These are phyloP conservation scores for Xanthostigma xanthostigma DNA, from an alignment of 2,888 invertebrate genomes.

Conservation along the genomic window DNA sequence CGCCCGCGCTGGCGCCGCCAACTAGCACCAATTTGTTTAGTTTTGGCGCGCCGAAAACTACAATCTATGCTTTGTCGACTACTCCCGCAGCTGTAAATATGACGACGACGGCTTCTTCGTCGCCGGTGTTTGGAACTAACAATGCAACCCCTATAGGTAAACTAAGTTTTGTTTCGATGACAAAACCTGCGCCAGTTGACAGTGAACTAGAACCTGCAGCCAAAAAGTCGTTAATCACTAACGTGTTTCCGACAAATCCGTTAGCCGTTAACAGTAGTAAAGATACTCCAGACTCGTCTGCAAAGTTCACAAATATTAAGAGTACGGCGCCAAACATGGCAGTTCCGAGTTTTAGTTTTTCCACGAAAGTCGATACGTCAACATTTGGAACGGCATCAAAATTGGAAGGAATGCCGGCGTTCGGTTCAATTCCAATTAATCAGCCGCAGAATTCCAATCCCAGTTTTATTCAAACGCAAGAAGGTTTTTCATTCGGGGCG, in stretches of 20 bases:
- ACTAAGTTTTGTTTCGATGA: not conserved
- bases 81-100: constrained; percentile 1
- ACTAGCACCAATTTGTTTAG: constrained; percentile 3
- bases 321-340: no score
- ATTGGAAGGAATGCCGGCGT: no score
- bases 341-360: no score
- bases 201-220: not conserved
- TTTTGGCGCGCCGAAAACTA: constrained; percentile 9
- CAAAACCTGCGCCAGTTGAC: not conserved
- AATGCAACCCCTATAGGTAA: not conserved
- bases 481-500: not conserved
- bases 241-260: no score
- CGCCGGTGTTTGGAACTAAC: not conserved
- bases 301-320: no score
- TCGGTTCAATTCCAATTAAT: no score
- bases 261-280: no score
- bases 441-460: no score
- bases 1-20: constrained; percentile 8
- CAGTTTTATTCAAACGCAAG: no score
- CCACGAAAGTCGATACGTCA: no score
- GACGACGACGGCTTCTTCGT: not conserved
- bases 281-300: no score
- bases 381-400: no score
- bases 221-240: not conserved
- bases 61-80: constrained; percentile 7